These are phyloP conservation scores for Mycalesis mineus DNA, from an alignment of 2,888 invertebrate genomes.

Conservation along the genomic window DNA sequence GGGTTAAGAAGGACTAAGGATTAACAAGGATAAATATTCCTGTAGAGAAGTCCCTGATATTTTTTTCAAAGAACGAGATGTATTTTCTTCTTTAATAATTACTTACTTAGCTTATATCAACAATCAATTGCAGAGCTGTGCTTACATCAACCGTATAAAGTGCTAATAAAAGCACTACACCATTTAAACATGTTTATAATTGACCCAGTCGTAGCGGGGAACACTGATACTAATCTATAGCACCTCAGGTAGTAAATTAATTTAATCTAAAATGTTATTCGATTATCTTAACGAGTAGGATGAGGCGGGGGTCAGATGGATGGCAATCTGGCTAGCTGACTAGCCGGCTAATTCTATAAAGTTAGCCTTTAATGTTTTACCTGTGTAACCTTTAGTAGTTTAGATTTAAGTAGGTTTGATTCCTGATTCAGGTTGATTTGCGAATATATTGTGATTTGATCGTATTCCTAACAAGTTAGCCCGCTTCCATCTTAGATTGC, in stretches of 20 bases:
- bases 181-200: not conserved
- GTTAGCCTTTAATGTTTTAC: not conserved
- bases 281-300: constrained; percentile 25
- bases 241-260: constrained; percentile 23
- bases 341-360: not conserved
- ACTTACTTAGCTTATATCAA: not conserved
- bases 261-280: constrained; percentile 22
- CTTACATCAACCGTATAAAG: not conserved
- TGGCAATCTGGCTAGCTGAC: constrained; percentile 18
- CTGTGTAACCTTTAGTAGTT: too few relatives aligned
- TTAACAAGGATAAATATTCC: too few relatives aligned
- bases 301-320: constrained; percentile 21
- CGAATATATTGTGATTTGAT: too few relatives aligned
- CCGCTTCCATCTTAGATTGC: too few relatives aligned
- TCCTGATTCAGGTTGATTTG: too few relatives aligned
- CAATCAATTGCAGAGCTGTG: not conserved
- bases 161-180: not conserved
- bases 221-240: not conserved
- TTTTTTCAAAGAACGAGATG: too few relatives aligned
- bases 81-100: too few relatives aligned
- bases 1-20: too few relatives aligned
- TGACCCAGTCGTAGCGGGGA: not conserved
- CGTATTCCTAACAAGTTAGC: too few relatives aligned
- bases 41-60: too few relatives aligned
- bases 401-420: too few relatives aligned